Percentiles rank a stretch among this genome's conserved stretches.
phyloP scores from a whole-genome alignment of 2,888 invertebrate species.

The Parnassius orleans region DNA sequence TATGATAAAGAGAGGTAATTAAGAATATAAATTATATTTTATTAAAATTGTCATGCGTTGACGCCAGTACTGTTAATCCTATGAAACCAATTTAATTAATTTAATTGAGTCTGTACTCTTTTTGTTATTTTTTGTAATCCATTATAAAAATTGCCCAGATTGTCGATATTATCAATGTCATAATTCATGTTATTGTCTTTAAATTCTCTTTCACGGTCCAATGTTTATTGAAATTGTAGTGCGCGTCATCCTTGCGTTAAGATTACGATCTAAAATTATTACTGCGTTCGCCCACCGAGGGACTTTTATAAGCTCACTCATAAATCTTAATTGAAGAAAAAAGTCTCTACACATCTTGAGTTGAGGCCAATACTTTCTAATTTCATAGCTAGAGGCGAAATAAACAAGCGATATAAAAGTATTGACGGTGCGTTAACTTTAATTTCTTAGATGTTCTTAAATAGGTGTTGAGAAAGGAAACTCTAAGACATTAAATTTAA shows the following conservation, averaged over 20 bases:
- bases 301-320: conserved; percentile 47
- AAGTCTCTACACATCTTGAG: conserved; percentile 45
- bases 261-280: conserved; percentile 57
- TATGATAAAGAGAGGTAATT: too few species aligned
- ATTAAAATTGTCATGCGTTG: too few species aligned
- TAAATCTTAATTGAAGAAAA: conserved; percentile 68
- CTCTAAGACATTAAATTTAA: too few species aligned
- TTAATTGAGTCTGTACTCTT: too few species aligned
- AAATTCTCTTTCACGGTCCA: not conserved
- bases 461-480: not conserved
- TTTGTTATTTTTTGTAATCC: too few species aligned
- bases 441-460: conserved; percentile 34
- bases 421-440: conserved; percentile 52
- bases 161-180: too few species aligned
- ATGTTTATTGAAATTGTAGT: not conserved
- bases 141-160: too few species aligned
- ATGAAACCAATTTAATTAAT: too few species aligned
- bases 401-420: conserved; percentile 63
- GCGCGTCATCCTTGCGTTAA: conserved; percentile 28
- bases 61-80: too few species aligned
- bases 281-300: conserved; percentile 44
- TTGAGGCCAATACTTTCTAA: conserved; percentile 68
- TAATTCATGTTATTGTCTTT: not conserved
- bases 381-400: conserved; percentile 69
- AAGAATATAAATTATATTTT: too few species aligned